Evolutionary conservation across 2,113 vertebrate genomes (phyloP).

Genomic region (Rousettus leschenaultii): DNA sequence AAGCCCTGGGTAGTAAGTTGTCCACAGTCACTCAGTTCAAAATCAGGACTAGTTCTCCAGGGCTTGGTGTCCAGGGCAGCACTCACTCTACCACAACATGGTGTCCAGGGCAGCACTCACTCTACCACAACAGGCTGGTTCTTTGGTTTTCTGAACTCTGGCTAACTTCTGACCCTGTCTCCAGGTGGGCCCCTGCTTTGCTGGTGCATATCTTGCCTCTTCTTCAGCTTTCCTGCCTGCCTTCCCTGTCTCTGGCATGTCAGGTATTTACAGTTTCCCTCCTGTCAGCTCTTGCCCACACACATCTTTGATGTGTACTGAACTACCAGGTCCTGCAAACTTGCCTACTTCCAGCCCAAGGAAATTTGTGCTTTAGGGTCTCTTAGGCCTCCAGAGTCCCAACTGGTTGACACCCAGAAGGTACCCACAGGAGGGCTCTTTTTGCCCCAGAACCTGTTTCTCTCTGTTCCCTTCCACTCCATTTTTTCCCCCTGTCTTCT

Average conservation of each 20-base stretch:
- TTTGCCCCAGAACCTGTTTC: neutral
- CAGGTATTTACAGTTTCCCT: too few species aligned
- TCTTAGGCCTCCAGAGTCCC: neutral
- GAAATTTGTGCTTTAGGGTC: neutral
- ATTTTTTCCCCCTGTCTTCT: neutral
- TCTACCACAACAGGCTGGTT: neutral
- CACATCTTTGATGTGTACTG: neutral
- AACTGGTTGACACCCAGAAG: neutral
- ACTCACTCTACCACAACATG: neutral
- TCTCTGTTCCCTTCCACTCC: neutral
- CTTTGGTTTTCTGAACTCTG: neutral
- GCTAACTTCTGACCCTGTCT: neutral
- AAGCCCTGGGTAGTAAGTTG: neutral
- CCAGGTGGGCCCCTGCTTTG: neutral
- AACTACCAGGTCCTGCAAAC: neutral
- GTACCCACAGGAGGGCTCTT: neutral
- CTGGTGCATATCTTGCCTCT: neutral
- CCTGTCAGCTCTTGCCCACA: neutral
- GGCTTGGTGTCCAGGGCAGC: accelerated
- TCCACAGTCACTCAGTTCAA: neutral
- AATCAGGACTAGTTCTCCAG: neutral
- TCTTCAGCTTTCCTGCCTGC: neutral
- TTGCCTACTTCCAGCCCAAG: neutral
- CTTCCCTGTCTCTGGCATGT: neutral
- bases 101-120: accelerated